phyloP scores from a whole-genome alignment of 1,140 invertebrate genomes.

The Microplitis demolitor region DNA sequence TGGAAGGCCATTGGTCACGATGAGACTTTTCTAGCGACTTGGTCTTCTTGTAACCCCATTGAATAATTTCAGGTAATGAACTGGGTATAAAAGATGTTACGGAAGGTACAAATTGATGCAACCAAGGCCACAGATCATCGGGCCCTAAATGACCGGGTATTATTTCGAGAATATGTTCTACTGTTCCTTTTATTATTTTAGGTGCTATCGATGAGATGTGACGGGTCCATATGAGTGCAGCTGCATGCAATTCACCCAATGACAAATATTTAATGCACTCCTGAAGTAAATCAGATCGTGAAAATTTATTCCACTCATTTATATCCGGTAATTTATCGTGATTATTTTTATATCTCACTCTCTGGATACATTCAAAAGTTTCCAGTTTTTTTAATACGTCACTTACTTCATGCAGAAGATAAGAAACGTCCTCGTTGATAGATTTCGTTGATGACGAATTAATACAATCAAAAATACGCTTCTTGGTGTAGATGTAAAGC shows the following conservation, averaged over 20 bases:
- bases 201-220: conserved; percentile 38
- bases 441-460: conserved; percentile 33
- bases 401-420: conserved; percentile 36
- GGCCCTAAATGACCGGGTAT: conserved; percentile 37
- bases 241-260: conserved; percentile 47
- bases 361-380: conserved; percentile 47
- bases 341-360: background rate
- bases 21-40: conserved; percentile 44
- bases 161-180: conserved; percentile 37
- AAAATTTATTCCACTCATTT: conserved; percentile 50
- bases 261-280: conserved; percentile 43
- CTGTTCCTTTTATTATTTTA: conserved; percentile 28
- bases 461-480: conserved; percentile 38
- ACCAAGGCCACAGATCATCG: conserved; percentile 43
- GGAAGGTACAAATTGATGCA: conserved; percentile 51
- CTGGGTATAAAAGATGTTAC: conserved; percentile 41
- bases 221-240: conserved; percentile 51
- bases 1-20: conserved; percentile 43
- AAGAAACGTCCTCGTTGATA: conserved; percentile 17
- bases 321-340: conserved; percentile 24
- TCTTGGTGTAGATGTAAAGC: conserved; percentile 44
- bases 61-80: conserved; percentile 39
- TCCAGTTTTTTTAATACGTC: conserved; percentile 45
- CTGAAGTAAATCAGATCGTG: conserved; percentile 41
- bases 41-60: conserved; percentile 45